A percentile compares a stretch with the other conserved stretches of the same genome.
Evolutionary conservation across 2,888 invertebrate genomes (phyloP).

Genomic region (Macrosiphum euphorbiae): DNA sequence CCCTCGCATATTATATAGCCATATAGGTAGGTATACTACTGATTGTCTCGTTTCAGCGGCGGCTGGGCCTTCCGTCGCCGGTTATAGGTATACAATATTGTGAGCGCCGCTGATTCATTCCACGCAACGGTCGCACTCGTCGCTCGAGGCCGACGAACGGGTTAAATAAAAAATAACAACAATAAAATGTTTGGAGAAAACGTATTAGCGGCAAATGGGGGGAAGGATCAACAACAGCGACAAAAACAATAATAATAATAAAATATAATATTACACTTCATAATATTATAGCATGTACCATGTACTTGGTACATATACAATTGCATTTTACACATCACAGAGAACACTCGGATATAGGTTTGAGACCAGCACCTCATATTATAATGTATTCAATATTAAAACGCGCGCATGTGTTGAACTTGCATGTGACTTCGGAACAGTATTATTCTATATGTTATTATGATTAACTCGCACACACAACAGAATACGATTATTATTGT

Average conservation of each 20-base stretch:
- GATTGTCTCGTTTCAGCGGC: constrained; percentile 25
- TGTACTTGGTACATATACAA: not conserved
- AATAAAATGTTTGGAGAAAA: not conserved
- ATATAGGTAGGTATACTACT: constrained; percentile 4
- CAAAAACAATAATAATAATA: not conserved
- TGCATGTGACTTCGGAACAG: not conserved
- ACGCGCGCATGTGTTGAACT: not conserved
- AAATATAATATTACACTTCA: not conserved
- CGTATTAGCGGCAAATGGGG: not conserved
- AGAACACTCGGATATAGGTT: not conserved
- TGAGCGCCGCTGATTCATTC: not conserved
- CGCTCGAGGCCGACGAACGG: not conserved
- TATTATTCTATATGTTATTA: not conserved
- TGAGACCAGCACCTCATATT: not conserved
- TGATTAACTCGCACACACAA: not conserved
- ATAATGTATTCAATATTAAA: not conserved
- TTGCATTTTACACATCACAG: not conserved
- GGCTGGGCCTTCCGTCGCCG: constrained; percentile 30
- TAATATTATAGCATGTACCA: not conserved
- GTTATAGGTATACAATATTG: not conserved
- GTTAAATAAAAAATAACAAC: constrained; percentile 22
- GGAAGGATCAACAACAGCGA: not conserved
- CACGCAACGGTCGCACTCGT: not conserved
- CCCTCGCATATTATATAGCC: not conserved
- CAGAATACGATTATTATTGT: not conserved